Evolutionary conservation across 2,797 vertebrate species (phyloP), one percentile per base, ranked within the genome.

Genomic region (Sphaeramia orbicularis): DNA sequence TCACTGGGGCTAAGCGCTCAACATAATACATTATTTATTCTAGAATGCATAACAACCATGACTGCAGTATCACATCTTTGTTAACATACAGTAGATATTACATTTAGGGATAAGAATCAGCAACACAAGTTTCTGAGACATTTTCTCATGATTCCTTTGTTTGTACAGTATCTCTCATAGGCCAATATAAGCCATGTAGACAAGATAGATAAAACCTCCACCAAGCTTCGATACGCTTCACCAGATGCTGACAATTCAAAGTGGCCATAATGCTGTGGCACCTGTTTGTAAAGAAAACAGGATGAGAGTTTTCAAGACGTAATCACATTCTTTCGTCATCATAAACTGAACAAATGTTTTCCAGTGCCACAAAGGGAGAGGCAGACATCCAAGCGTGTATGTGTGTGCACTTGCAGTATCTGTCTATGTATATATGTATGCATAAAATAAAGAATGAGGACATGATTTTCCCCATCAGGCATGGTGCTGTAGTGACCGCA

Each of bases 221-320:
- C 65, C 68, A 62, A 52, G 71, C 71, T 78, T 74, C 59, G 57
- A 81, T 51, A 75, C 0, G 71, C 69, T 86, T 79, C 78, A 65
- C 59, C 84, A 75, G 75, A 63, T 78, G 76, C 44, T 81, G 85
- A 82, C 70, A 85, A 74, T 57, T 81, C 78, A 87, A 82, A 81
- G 82, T 38, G 68, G 70, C 68, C 77, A 81, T 67, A 80, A 81
- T 63, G 68, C 47, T 14, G 14, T 42, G 74, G 80, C 56, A 77
- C 76, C 81, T 79, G 69, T 83, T 64, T 84, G 86, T 66, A 60
- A 78, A 86, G 82, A 84, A 65, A 81, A 65, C 66, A 83, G 54
- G 70, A 43, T 74, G 66, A 82, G 80, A 86, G 63, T 63, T 71
- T 78, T 80, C 59, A 80, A 68, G 50, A 40, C 60, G 57, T 50